Evolutionary conservation across 1,140 invertebrate species (phyloP).

Genomic region (Pogonognathellus flavescens): DNA sequence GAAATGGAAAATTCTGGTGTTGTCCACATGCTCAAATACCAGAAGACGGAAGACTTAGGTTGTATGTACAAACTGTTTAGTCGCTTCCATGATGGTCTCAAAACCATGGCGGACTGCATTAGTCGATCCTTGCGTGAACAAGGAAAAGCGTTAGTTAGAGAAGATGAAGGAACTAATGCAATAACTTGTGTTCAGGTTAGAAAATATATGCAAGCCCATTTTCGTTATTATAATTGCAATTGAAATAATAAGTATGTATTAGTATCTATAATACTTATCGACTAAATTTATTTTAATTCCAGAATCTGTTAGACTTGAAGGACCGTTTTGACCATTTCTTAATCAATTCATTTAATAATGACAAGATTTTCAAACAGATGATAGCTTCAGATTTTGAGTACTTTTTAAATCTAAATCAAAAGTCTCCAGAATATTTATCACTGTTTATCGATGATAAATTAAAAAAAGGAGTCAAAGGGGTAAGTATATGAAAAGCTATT

Average conservation of each 20-base stretch:
- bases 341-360: conserved; percentile 95
- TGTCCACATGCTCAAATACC: conserved; percentile 97
- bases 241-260: too few species aligned
- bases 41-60: conserved; percentile 95
- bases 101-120: conserved; percentile 95
- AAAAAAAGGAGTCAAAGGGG: conserved; percentile 98
- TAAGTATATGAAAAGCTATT: conserved; percentile 71
- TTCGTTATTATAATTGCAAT: too few species aligned
- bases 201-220: too few species aligned
- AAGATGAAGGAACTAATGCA: conserved; percentile 91
- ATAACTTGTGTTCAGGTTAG: conserved; percentile 94
- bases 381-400: conserved; percentile 99
- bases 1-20: conserved; percentile 99
- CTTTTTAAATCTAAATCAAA: conserved; percentile 97
- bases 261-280: not conserved
- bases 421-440: conserved; percentile 98
- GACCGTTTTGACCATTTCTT: conserved; percentile 98
- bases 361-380: conserved; percentile 95
- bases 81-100: conserved; percentile 89
- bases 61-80: conserved; percentile 98
- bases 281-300: conserved; percentile 70
- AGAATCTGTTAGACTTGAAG: conserved; percentile 96
- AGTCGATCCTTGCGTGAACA: conserved; percentile 91
- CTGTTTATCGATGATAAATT: conserved; percentile 99
- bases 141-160: conserved; percentile 92